Evolutionary conservation across 2,888 invertebrate species (phyloP).

Genomic region (Cosmia trapezina): DNA sequence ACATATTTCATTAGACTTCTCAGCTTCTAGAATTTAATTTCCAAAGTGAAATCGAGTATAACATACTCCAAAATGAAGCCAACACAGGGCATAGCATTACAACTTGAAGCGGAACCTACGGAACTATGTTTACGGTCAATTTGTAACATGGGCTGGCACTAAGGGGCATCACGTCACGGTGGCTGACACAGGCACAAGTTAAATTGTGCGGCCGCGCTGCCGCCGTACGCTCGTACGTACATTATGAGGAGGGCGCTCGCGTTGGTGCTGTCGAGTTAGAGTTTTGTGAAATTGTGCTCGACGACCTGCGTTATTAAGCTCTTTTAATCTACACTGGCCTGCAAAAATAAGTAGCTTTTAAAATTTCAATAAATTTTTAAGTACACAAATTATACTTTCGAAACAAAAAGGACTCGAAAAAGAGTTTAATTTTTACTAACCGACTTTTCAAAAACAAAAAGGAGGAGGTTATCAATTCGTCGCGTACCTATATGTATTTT

Average conservation of each 20-base stretch:
- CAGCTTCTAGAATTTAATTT: constrained; percentile 26
- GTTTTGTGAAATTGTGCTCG: background rate
- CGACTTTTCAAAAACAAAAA: too few relatives aligned
- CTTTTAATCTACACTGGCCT: too few relatives aligned
- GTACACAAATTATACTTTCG: too few relatives aligned
- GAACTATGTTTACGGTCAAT: constrained; percentile 76
- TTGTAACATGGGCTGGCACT: constrained; percentile 68
- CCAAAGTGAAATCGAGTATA: constrained; percentile 32
- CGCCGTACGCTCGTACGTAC: constrained; percentile 60
- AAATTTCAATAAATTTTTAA: too few relatives aligned
- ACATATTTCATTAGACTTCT: constrained; percentile 42
- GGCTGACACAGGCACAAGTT: constrained; percentile 65
- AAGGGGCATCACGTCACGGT: constrained; percentile 70
- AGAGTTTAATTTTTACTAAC: too few relatives aligned
- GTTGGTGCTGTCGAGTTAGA: constrained; percentile 42
- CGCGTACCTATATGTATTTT: too few relatives aligned
- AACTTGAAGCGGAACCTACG: constrained; percentile 58
- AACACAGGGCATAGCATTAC: constrained; percentile 49
- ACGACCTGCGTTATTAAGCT: background rate
- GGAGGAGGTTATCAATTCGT: too few relatives aligned
- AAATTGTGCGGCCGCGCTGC: constrained; percentile 65
- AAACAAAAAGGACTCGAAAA: too few relatives aligned
- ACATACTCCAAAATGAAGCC: constrained; percentile 46
- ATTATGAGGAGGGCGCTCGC: constrained; percentile 51
- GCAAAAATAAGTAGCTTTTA: too few relatives aligned